A percentile compares a stretch with the other conserved stretches of the same genome.
phyloP scores from a whole-genome alignment of 2,113 vertebrate species.

The Capreolus pygargus region DNA sequence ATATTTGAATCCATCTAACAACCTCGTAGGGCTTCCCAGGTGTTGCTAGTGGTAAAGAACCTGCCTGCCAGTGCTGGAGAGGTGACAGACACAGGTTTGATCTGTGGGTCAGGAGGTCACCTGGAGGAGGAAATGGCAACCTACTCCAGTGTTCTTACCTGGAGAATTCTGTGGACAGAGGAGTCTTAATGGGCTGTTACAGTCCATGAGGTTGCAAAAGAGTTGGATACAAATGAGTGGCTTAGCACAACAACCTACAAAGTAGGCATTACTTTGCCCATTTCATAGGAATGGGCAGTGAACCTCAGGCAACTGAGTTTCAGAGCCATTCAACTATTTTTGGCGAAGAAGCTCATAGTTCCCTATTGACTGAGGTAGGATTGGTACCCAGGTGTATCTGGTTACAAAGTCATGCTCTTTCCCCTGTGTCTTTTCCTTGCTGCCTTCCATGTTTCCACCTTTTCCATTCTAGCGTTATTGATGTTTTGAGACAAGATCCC shows the following conservation, averaged over 20 bases:
- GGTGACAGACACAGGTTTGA: neutral
- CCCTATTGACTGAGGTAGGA: neutral
- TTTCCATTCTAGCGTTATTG: neutral
- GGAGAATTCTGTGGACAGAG: neutral
- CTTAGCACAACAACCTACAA: neutral
- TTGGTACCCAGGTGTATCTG: neutral
- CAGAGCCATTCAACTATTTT: neutral
- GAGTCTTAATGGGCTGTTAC: neutral
- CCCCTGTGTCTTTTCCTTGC: neutral
- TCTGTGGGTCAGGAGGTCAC: neutral
- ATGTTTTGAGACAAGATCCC: neutral
- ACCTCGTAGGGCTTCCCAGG: neutral
- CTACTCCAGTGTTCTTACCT: neutral
- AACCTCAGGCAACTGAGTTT: neutral
- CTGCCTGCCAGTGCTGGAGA: neutral
- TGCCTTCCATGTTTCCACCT: neutral
- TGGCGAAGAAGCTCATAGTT: neutral
- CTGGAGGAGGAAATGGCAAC: neutral
- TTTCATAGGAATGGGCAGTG: neutral
- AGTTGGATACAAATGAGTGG: neutral
- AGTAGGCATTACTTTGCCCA: neutral
- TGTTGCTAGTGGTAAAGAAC: neutral
- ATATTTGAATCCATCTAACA: neutral
- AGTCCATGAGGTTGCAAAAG: neutral
- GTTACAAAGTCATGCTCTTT: neutral